Conservation (phyloP, 2,113 vertebrate genomes). For the Lathamus discolor region DNA sequence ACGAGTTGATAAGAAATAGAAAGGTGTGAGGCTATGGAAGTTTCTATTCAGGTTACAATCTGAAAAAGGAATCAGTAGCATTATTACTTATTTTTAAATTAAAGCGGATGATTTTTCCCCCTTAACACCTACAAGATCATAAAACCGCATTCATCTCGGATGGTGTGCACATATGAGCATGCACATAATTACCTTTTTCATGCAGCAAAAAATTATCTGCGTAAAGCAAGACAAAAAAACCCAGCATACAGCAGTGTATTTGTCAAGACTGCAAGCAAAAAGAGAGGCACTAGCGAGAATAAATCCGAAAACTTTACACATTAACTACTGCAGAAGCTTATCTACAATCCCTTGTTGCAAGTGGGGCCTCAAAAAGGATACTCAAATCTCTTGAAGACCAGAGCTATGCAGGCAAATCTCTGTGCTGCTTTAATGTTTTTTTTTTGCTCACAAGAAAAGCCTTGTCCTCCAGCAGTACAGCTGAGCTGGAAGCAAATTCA, state of each 20-base stretch:
- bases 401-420: slow-evolving; percentile 47
- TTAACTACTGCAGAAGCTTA: slow-evolving; percentile 32
- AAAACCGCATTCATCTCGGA: neutral
- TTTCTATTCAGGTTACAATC: neutral
- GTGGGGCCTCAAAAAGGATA: slow-evolving; percentile 48
- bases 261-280: slow-evolving; percentile 2
- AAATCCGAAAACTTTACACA: neutral
- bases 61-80: neutral
- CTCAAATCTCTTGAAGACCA: neutral
- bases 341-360: slow-evolving; percentile 5
- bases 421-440: slow-evolving; percentile 36
- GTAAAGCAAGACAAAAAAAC: neutral
- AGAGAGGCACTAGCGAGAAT: neutral
- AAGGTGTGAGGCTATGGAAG: neutral
- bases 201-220: neutral
- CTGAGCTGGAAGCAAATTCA: slow-evolving; percentile 56
- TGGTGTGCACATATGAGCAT: neutral
- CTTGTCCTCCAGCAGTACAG: slow-evolving; percentile 54
- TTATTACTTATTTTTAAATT: neutral
- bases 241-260: neutral
- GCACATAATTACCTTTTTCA: neutral
- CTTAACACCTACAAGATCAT: neutral
- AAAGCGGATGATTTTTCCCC: fast-evolving
- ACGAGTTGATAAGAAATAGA: neutral
- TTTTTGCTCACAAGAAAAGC: slow-evolving; percentile 59